Evolutionary conservation across 2,797 vertebrate genomes (phyloP).

Genomic region (Notoglanidium macrostoma): DNA sequence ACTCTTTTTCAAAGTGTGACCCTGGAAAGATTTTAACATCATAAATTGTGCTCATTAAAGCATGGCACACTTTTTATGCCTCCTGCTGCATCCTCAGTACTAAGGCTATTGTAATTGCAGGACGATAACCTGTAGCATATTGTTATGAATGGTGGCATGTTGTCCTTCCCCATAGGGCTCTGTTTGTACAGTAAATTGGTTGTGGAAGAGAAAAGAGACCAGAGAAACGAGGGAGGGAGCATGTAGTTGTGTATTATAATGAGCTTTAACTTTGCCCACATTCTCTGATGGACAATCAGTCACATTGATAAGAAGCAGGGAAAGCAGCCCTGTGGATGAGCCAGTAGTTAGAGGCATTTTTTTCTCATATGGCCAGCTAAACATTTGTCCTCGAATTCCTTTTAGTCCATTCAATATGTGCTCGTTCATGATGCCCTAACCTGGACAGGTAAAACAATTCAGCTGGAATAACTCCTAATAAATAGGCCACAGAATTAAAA

Average conservation of each 20-base stretch:
- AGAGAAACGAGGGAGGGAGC: conserved; percentile 2
- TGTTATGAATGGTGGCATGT: conserved; percentile 51
- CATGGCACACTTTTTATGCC: conserved; percentile 24
- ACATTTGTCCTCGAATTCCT: conserved; percentile 12
- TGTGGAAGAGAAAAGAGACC: conserved; percentile 43
- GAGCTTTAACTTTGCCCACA: conserved; percentile 57
- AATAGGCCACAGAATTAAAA: not conserved
- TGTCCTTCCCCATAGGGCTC: conserved; percentile 54
- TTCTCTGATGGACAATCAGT: conserved; percentile 63
- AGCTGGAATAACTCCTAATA: not conserved
- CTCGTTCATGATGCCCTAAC: not conserved
- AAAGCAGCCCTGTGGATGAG: conserved; percentile 55
- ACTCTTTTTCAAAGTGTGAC: conserved; percentile 17
- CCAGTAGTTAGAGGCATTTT: conserved; percentile 64
- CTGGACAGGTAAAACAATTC: not conserved
- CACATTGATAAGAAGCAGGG: conserved; percentile 56
- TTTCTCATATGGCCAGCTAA: conserved; percentile 59
- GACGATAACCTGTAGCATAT: conserved; percentile 49
- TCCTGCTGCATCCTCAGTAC: conserved; percentile 22
- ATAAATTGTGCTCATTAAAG: conserved; percentile 56
- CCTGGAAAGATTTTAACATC: conserved; percentile 36
- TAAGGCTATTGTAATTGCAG: conserved; percentile 29
- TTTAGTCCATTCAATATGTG: conserved; percentile 1
- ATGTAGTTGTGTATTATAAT: conserved; percentile 57
- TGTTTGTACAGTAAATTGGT: conserved; percentile 65